phyloP scores from a whole-genome alignment of 2,113 vertebrate genomes.

The Tyto alba region DNA sequence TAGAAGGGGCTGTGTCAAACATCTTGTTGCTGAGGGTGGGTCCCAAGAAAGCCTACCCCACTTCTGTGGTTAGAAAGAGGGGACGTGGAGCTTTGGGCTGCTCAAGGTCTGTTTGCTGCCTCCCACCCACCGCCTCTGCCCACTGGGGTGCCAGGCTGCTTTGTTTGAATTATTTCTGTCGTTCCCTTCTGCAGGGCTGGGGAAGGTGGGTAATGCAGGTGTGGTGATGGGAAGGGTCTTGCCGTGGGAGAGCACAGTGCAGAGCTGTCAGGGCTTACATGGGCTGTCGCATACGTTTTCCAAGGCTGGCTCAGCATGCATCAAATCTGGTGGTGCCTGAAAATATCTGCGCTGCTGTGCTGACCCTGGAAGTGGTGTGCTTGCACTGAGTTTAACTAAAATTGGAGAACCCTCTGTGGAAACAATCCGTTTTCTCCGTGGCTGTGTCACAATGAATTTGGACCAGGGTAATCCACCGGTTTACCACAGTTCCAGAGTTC shows the following conservation, averaged over 20 bases:
- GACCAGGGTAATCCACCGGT: accelerated
- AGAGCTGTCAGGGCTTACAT: neutral
- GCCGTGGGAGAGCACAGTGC: accelerated
- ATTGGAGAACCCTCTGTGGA: neutral
- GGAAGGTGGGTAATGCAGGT: neutral
- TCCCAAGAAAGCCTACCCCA: neutral
- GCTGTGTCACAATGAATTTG: neutral
- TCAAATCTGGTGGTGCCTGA: neutral
- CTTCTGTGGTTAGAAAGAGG: neutral
- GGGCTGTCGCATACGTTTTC: neutral
- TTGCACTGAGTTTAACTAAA: neutral
- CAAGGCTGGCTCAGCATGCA: neutral
- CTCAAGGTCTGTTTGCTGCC: neutral
- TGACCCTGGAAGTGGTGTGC: neutral
- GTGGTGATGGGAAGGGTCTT: accelerated
- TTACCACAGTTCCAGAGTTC: neutral
- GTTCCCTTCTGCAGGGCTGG: accelerated
- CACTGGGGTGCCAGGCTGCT: neutral
- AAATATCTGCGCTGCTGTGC: neutral
- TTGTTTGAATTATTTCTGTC: neutral
- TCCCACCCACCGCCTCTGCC: accelerated
- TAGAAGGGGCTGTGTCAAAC: neutral
- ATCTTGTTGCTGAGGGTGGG: neutral
- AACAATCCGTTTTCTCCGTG: neutral
- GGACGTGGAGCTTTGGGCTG: neutral